Percentiles rank a stretch among this genome's conserved stretches.
phyloP scores from a whole-genome alignment of 2,888 invertebrate species.

The Minunthozetes semirufus region DNA sequence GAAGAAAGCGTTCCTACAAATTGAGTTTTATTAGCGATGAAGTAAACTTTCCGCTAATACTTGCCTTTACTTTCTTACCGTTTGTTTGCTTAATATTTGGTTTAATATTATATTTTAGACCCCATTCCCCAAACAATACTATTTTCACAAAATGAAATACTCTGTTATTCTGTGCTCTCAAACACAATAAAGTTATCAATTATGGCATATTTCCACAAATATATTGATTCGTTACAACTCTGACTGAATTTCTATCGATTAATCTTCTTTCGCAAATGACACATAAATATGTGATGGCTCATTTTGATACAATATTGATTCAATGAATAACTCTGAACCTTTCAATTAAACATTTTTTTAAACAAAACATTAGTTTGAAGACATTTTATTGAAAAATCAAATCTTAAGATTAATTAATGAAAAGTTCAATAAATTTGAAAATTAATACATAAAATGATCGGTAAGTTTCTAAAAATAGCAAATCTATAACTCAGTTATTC shows the following conservation, averaged over 20 bases:
- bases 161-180: too few relatives aligned
- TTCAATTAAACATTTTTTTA: too few relatives aligned
- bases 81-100: background rate
- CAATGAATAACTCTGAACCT: too few relatives aligned
- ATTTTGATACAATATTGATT: too few relatives aligned
- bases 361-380: too few relatives aligned
- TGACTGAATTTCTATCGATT: too few relatives aligned
- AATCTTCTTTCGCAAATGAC: too few relatives aligned
- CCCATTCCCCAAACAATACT: background rate
- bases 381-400: too few relatives aligned
- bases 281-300: too few relatives aligned
- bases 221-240: too few relatives aligned
- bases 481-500: slow-evolving; percentile 7
- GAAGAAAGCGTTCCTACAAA: slow-evolving; percentile 11
- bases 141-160: background rate
- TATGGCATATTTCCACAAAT: too few relatives aligned
- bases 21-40: slow-evolving; percentile 6
- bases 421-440: background rate
- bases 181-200: too few relatives aligned
- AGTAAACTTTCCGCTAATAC: slow-evolving; percentile 2
- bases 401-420: background rate
- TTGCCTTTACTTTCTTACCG: slow-evolving; percentile 11
- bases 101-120: background rate
- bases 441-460: background rate
- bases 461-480: background rate